Conservation (phyloP, 2,888 invertebrate genomes). For the Drosophila merina region DNA sequence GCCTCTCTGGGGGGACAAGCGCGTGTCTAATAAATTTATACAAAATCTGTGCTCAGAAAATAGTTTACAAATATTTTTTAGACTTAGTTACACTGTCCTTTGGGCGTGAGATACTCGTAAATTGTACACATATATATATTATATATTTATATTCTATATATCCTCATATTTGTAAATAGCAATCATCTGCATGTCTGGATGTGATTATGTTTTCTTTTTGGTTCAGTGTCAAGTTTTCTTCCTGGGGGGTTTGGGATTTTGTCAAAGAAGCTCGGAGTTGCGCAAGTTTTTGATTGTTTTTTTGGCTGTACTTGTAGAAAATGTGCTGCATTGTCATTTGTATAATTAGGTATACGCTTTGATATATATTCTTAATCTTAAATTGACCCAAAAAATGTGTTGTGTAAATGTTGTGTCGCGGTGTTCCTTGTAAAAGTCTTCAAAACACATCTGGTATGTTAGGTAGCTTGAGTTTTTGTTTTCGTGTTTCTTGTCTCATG, state of each 20-base stretch:
- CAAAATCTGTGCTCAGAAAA: constrained; percentile 78
- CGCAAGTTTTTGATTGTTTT: constrained; percentile 74
- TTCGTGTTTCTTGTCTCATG: constrained; percentile 3
- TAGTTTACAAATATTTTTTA: constrained; percentile 75
- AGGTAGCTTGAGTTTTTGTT: constrained; percentile 25
- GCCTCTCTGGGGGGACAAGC: constrained; percentile 47
- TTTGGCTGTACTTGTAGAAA: constrained; percentile 45
- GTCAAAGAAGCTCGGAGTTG: constrained; percentile 73
- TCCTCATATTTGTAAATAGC: constrained; percentile 55
- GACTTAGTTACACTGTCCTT: constrained; percentile 75
- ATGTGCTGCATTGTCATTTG: constrained; percentile 18
- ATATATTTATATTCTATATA: constrained; percentile 10
- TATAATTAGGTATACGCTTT: constrained; percentile 19
- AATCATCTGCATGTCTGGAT: constrained; percentile 30
- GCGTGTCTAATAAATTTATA: constrained; percentile 67
- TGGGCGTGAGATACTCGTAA: constrained; percentile 65
- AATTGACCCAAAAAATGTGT: constrained; percentile 63
- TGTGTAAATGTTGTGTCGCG: constrained; percentile 8
- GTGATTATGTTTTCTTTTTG: constrained; percentile 15
- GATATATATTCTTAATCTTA: constrained; percentile 25
- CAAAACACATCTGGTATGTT: constrained; percentile 52
- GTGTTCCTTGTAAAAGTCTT: constrained; percentile 67
- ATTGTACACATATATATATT: constrained; percentile 33
- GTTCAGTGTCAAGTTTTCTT: constrained; percentile 15
- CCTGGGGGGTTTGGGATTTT: constrained; percentile 15